Conservation (phyloP, 2,797 vertebrate species). For the Labroides dimidiatus region DNA sequence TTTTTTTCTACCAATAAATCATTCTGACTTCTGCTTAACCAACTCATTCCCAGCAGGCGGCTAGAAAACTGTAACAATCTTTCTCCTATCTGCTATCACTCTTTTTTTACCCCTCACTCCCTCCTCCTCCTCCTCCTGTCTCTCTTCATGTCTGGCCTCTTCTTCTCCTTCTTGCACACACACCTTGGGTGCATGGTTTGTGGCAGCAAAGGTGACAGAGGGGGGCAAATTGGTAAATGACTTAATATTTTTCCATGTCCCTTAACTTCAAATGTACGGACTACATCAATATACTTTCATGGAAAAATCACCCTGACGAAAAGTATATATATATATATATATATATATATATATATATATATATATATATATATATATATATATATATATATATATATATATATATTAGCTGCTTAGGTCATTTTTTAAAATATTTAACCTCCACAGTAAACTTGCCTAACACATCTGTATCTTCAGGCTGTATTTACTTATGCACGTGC, state of each 20-base stretch:
- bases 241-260: conserved; percentile 30
- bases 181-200: conserved; percentile 37
- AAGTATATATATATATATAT: too few relatives aligned
- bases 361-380: too few relatives aligned
- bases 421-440: too few relatives aligned
- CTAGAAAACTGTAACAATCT: conserved; percentile 84
- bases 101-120: conserved; percentile 49
- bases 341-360: too few relatives aligned
- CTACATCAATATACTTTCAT: too few relatives aligned
- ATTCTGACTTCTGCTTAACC: conserved; percentile 88
- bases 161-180: conserved; percentile 2
- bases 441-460: not conserved
- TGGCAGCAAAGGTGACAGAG: conserved; percentile 51
- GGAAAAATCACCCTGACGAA: too few relatives aligned
- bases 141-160: conserved; percentile 10
- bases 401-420: too few relatives aligned
- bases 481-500: conserved; percentile 10
- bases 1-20: conserved; percentile 87
- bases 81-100: conserved; percentile 68
- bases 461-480: not conserved
- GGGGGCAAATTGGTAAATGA: conserved; percentile 46
- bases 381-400: too few relatives aligned
- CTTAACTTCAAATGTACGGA: conserved; percentile 4
- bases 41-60: conserved; percentile 88
- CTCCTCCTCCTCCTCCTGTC: conserved; percentile 43